Percentiles rank a stretch among this genome's conserved stretches.
phyloP scores from a whole-genome alignment of 2,888 invertebrate species.

The Eustalomyia histrio region DNA sequence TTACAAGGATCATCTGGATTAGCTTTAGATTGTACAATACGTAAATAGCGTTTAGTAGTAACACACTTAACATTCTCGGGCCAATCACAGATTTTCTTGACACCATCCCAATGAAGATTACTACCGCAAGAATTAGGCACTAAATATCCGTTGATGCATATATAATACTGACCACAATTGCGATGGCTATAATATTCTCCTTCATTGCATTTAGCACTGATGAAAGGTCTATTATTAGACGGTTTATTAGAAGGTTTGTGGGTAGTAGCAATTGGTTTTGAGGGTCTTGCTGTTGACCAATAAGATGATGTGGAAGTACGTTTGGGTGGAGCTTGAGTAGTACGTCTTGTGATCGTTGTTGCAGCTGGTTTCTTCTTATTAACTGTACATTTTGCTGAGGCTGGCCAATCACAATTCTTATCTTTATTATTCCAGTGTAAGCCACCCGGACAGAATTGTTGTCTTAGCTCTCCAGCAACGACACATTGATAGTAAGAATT shows the following conservation, averaged over 20 bases:
- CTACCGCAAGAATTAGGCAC: conserved; percentile 87
- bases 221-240: conserved; percentile 64
- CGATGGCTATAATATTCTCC: conserved; percentile 88
- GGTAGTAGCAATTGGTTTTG: conserved; percentile 64
- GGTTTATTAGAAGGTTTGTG: conserved; percentile 71
- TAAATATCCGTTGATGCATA: conserved; percentile 88
- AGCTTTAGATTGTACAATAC: conserved; percentile 70
- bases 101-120: conserved; percentile 86
- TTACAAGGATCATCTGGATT: conserved; percentile 81
- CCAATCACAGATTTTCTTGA: conserved; percentile 87
- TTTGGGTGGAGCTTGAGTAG: conserved; percentile 21
- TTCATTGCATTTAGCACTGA: conserved; percentile 81
- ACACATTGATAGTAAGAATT: conserved; percentile 89
- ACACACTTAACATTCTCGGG: conserved; percentile 84
- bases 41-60: conserved; percentile 75
- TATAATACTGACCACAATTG: conserved; percentile 86
- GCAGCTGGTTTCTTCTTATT: conserved; percentile 74
- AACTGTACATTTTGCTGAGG: conserved; percentile 84
- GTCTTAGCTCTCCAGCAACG: conserved; percentile 83
- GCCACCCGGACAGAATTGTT: conserved; percentile 88
- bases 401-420: conserved; percentile 90
- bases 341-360: conserved; percentile 57
- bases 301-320: conserved; percentile 38
- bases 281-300: conserved; percentile 55
- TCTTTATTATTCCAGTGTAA: conserved; percentile 87